phyloP scores from a whole-genome alignment of 1,140 invertebrate genomes.

The Tetraneura akinire region DNA sequence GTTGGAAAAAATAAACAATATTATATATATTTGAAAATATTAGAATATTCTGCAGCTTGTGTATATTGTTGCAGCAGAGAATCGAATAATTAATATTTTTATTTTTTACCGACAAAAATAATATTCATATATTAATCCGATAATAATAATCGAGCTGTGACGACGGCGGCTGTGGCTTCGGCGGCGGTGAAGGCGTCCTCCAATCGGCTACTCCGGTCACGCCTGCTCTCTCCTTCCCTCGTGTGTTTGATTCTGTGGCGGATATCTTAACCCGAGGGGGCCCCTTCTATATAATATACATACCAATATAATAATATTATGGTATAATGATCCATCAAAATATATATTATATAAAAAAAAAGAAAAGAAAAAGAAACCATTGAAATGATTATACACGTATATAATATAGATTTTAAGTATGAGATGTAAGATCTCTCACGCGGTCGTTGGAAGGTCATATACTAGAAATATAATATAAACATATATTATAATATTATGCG shows the following conservation, averaged over 20 bases:
- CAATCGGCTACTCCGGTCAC: conserved; percentile 40
- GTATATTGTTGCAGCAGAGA: no score
- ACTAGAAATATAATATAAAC: no score
- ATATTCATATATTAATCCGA: no score
- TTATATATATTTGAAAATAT: no score
- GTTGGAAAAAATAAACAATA: no score
- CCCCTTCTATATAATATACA: conserved; percentile 15
- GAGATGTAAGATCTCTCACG: not conserved
- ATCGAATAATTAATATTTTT: no score
- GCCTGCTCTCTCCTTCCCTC: conserved; percentile 14
- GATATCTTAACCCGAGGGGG: conserved; percentile 25
- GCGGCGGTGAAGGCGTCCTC: not conserved
- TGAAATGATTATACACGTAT: not conserved
- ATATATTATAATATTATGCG: no score
- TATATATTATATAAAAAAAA: no score
- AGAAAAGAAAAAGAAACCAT: no score
- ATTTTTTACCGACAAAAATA: no score
- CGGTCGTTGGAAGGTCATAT: not conserved
- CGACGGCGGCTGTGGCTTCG: not conserved
- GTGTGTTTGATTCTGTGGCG: not conserved
- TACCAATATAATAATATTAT: not conserved
- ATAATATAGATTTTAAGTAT: not conserved
- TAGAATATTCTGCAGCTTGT: no score
- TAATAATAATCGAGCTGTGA: conserved; percentile 17
- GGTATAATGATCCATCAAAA: conserved; percentile 12